Evolutionary conservation across 2,797 vertebrate genomes (phyloP), one percentile per base, ranked within the genome.

Genomic region (Sciurus vulgaris): DNA sequence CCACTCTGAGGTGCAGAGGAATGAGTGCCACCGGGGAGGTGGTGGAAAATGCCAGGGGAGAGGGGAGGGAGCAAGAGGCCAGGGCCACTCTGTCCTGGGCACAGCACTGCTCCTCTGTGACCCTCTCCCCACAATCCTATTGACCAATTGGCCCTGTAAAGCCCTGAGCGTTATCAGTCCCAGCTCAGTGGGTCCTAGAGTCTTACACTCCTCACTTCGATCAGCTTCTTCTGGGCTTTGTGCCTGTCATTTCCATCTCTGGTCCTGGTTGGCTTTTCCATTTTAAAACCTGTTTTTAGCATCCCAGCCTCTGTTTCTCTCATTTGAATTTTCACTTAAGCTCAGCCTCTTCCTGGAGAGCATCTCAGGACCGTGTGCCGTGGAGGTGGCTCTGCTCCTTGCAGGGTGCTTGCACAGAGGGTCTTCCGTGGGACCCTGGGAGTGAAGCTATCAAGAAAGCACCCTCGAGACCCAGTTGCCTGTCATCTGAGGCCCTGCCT

Each of bases 261-360:
- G 24, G 18, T 77, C 86, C 26, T 11, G 10, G 18, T 82, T 84
- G 38, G 11, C 17, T 14, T 76, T 93, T 92, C 67, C 74, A 41
- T 69, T 38, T 91, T 12, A 47, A 91, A 77, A 73, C 9, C 35
- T 30, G 4, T 86, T 81, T 82, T 61, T 54, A 89, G 26, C 44
- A 63, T 69, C 30, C 24, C 8, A 33, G n/a, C 4, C 51, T 95
- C 63, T 38, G 44, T 26, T 77, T 59, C 63, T 83, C 69, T 90
- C 24, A 20, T 83, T 78, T 93, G 89, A 81, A 77, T 93, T 91
- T 93, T 72, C 24, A 54, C 22, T 78, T 26, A 83, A 83, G 44
- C 26, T 79, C 51, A 69, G 11, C 73, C 3, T 22, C 49, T 73
- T 95, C 90, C 83, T 77, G 70, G 63, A 59, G 15, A 47, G 63